A percentile compares a stretch with the other conserved stretches of the same genome.
phyloP scores from a whole-genome alignment of 1,140 invertebrate genomes.

The Oncopodura yosiiana region DNA sequence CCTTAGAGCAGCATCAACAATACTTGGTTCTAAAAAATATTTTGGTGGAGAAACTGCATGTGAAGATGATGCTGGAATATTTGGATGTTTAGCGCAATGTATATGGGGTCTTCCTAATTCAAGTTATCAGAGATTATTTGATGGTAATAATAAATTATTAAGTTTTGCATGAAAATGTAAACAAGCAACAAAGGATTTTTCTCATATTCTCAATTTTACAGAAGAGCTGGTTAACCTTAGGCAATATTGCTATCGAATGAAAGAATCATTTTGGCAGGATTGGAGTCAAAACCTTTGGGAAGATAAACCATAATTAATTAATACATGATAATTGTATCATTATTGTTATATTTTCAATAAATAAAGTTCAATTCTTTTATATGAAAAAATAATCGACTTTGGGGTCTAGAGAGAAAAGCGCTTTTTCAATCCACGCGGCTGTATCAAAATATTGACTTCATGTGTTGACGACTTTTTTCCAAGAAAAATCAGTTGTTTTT shows the following conservation, averaged over 20 bases:
- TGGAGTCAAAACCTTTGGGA: constrained; percentile 9
- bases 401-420: too few species aligned
- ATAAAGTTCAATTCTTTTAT: too few species aligned
- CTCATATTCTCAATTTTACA: constrained; percentile 1
- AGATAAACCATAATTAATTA: too few species aligned
- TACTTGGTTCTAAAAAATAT: constrained; percentile 35
- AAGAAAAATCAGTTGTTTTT: too few species aligned
- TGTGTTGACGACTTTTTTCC: too few species aligned
- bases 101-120: constrained; percentile 40
- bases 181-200: too few species aligned
- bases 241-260: constrained; percentile 18
- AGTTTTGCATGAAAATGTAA: background rate
- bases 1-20: constrained; percentile 21
- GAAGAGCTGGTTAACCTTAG: constrained; percentile 16
- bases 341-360: too few species aligned
- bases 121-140: constrained; percentile 36
- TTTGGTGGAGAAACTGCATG: constrained; percentile 40
- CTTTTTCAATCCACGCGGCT: too few species aligned
- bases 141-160: constrained; percentile 23
- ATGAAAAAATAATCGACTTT: too few species aligned
- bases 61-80: constrained; percentile 42
- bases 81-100: constrained; percentile 41
- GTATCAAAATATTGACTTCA: too few species aligned
- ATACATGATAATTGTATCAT: too few species aligned
- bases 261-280: constrained; percentile 17